These are phyloP conservation scores for Torymus aiolomorphi DNA, from an alignment of 2,888 invertebrate genomes.

Conservation along the genomic window DNA sequence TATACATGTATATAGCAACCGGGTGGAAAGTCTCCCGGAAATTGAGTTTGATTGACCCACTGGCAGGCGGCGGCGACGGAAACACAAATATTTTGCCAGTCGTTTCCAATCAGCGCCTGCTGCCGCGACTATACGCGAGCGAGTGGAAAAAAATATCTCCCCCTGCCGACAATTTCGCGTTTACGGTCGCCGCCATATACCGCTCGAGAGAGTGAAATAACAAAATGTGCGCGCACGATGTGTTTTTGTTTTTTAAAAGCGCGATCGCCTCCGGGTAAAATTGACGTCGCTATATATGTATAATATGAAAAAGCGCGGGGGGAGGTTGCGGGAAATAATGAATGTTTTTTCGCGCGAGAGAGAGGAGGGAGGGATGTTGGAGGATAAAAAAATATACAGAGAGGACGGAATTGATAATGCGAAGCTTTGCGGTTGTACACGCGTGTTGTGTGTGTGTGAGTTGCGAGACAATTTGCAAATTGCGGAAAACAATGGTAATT, in stretches of 20 bases:
- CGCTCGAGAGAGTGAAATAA: no score
- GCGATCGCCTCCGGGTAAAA: background rate
- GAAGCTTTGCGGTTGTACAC: background rate
- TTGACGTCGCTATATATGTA: background rate
- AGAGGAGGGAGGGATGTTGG: background rate
- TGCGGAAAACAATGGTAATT: no score
- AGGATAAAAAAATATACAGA: background rate
- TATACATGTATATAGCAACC: background rate
- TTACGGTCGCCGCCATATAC: no score
- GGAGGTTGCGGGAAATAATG: background rate
- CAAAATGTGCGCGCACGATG: no score
- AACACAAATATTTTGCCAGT: constrained; percentile 45
- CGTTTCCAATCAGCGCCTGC: constrained; percentile 44
- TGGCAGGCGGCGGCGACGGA: background rate
- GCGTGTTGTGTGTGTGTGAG: no score
- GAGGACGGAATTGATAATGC: background rate
- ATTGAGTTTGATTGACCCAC: constrained; percentile 50
- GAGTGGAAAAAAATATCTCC: no score
- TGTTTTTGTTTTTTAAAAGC: no score
- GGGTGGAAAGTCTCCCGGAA: constrained; percentile 35
- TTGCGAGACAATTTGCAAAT: no score
- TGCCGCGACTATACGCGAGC: no score
- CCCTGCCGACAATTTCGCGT: no score
- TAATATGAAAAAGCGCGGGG: no score
- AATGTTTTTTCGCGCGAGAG: background rate